Percentiles rank a stretch among this genome's conserved stretches.
phyloP scores from a whole-genome alignment of 2,113 vertebrate species.

The Cervus canadensis region DNA sequence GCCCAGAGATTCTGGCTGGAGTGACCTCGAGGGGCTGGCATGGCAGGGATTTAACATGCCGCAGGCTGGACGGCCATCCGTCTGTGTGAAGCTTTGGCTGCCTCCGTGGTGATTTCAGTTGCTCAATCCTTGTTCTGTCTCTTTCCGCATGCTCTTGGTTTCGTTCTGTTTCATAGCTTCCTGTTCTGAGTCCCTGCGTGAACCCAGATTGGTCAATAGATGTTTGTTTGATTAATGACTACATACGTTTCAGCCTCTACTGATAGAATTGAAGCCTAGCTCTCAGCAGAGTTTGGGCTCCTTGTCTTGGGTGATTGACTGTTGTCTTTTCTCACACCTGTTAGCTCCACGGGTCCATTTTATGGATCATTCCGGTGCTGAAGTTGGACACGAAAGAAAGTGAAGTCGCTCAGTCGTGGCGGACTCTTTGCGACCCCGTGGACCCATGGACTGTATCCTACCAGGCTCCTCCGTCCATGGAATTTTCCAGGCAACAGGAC shows the following conservation, averaged over 20 bases:
- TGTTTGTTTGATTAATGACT: neutral
- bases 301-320: too few species aligned
- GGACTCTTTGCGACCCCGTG: too few species aligned
- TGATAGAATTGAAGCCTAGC: neutral
- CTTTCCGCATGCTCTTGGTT: neutral
- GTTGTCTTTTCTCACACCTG: neutral
- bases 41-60: accelerated
- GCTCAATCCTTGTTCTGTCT: neutral
- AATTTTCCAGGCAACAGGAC: too few species aligned
- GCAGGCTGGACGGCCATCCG: neutral
- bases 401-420: too few species aligned
- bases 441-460: too few species aligned
- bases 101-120: too few species aligned
- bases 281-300: neutral
- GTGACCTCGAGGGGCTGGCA: neutral
- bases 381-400: neutral
- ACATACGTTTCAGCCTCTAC: too few species aligned
- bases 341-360: neutral
- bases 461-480: too few species aligned
- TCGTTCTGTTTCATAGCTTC: neutral
- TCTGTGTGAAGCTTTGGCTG: neutral
- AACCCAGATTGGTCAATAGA: neutral
- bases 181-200: neutral
- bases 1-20: neutral
- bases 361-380: too few species aligned